phyloP scores from a whole-genome alignment of 2,113 vertebrate species.

The Danio rerio region DNA sequence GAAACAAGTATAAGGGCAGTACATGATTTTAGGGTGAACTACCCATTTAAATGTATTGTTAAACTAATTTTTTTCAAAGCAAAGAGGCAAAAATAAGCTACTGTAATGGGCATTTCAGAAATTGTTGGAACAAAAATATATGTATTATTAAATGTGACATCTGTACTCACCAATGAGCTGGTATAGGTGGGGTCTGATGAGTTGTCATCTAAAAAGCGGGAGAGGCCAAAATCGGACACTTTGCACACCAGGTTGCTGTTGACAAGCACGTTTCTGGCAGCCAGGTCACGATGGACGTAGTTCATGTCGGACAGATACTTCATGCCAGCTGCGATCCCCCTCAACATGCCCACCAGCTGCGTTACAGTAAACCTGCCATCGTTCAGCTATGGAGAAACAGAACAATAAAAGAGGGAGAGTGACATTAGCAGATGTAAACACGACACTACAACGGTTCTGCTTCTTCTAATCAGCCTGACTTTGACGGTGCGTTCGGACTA shows the following conservation, averaged over 20 bases:
- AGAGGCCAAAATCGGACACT: conserved; percentile 95
- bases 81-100: too few species aligned
- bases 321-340: conserved; percentile 94
- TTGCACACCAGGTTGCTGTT: conserved; percentile 99
- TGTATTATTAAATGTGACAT: background rate
- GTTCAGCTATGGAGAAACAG: conserved; percentile 80
- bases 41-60: too few species aligned
- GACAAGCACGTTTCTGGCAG: conserved; percentile 94
- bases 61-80: too few species aligned
- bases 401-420: conserved; percentile 16
- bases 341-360: conserved; percentile 95
- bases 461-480: conserved; percentile 40
- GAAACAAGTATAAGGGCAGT: too few species aligned
- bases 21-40: too few species aligned
- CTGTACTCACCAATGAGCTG: conserved; percentile 84
- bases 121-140: background rate
- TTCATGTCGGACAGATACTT: conserved; percentile 98
- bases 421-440: conserved; percentile 37
- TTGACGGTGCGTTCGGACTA: conserved; percentile 31
- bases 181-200: conserved; percentile 94
- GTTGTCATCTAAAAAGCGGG: conserved; percentile 93
- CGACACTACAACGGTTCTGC: background rate
- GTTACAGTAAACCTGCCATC: conserved; percentile 97
- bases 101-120: background rate
- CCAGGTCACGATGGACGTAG: conserved; percentile 94